A percentile compares a stretch with the other conserved stretches of the same genome.
Conservation (phyloP, 2,888 invertebrate genomes). For the Metellina segmentata region DNA sequence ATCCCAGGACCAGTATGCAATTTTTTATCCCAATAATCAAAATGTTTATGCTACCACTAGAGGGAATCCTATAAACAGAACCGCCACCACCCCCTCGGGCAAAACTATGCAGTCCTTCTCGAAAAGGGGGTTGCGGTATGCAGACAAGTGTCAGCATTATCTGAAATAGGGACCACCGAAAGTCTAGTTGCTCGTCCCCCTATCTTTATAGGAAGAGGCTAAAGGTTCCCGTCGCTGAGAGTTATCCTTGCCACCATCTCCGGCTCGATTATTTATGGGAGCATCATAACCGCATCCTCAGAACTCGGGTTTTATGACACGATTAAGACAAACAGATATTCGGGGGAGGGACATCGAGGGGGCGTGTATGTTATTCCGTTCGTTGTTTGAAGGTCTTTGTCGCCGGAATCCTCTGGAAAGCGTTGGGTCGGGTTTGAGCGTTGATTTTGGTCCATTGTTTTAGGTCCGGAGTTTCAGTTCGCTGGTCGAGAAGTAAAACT, state of each 20-base stretch:
- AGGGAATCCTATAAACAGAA: too few species aligned
- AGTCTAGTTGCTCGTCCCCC: neutral
- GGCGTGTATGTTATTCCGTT: neutral
- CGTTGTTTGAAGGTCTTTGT: neutral
- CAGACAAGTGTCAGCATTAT: constrained; percentile 61
- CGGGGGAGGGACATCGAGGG: neutral
- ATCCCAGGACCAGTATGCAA: too few species aligned
- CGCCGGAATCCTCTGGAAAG: too few species aligned
- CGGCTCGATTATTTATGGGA: constrained; percentile 32
- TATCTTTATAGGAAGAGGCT: constrained; percentile 25
- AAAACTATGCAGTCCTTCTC: neutral
- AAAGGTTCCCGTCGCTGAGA: constrained; percentile 2
- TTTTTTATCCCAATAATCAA: too few species aligned
- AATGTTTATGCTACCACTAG: too few species aligned
- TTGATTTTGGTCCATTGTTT: too few species aligned
- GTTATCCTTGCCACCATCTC: constrained; percentile 35
- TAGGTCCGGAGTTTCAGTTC: too few species aligned
- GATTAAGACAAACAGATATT: constrained; percentile 56
- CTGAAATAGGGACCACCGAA: constrained; percentile 53
- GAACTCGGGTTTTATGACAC: constrained; percentile 42
- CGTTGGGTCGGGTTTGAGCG: too few species aligned
- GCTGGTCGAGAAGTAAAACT: too few species aligned
- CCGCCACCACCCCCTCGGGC: neutral
- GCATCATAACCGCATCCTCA: constrained; percentile 20
- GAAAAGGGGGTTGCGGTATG: neutral